Evolutionary conservation across 2,113 vertebrate species (phyloP), one percentile per base, ranked within the genome.

Genomic region (Gallinago jamesoni): DNA sequence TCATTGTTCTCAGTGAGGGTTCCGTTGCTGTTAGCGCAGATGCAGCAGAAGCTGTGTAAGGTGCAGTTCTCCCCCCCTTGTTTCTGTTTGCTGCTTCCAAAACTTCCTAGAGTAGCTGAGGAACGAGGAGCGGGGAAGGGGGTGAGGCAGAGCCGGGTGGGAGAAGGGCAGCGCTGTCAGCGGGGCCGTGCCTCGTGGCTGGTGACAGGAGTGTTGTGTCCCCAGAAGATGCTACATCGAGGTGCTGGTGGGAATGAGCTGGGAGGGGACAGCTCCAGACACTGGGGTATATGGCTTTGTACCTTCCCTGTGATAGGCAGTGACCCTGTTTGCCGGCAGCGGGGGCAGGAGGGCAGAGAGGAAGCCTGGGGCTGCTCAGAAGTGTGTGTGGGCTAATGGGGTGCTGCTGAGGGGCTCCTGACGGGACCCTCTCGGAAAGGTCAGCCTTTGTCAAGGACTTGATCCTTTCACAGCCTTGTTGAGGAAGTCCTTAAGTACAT

Each of bases 21-120:
- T 31, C 25, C 12, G 53, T 5, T 0, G 1, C 0, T 2, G 24
- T 14, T 28, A 57, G 76, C 23, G 5, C 4, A 31, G 47, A 7
- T 20, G 35, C 30, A 35, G 48, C 37, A n/a, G 9, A 21, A 47
- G 62, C 64, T 23, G 59, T 9, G 3, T 37, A 7, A n/a, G 4
- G 12, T 8, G 21, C 8, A 12, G 43, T 53, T 48, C 75, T 57
- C 66, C 18, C 12, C 13, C 12, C 47, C 57, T 70, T 17, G 6
- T 4, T 25, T 41, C 45, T 24, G 0, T 21, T 19, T 57, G 27
- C 75, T 75, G 66, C 60, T 66, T 39, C 83, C 47, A 56, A 3
- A 57, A 57, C 33, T 5, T 3, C 56, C 56, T 53, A 0, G 62
- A 67, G 56, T 10, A 55, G 24, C 63, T 74, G 28, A 25, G 77